Evolutionary conservation across 92 coral and sea anemone species (phyloP).

Genomic region (Zoanthus sansibaricus): DNA sequence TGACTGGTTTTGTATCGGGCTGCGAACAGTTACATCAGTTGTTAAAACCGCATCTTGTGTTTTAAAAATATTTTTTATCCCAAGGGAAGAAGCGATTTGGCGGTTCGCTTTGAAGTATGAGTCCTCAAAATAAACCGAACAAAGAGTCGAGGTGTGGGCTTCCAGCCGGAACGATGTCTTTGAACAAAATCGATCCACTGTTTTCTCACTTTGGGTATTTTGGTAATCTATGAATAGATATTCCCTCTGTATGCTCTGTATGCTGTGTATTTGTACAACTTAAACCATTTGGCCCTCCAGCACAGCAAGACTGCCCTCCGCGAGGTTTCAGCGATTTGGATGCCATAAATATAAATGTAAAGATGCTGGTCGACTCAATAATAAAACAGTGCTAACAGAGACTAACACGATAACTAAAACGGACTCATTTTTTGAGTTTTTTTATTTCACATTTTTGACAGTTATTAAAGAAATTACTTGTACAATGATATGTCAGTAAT

Average conservation of each 20-base stretch:
- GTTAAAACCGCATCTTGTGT: conserved; percentile 30
- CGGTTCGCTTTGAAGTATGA: conserved; percentile 26
- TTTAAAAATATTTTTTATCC: background rate
- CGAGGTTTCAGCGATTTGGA: too few relatives aligned
- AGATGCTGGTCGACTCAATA: too few relatives aligned
- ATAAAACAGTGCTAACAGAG: too few relatives aligned
- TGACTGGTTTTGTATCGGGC: background rate
- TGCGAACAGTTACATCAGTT: conserved; percentile 29
- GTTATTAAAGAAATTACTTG: too few relatives aligned
- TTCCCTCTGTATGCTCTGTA: background rate
- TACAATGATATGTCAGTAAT: too few relatives aligned
- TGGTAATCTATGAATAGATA: conserved; percentile 21
- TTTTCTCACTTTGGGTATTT: background rate
- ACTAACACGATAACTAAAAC: too few relatives aligned
- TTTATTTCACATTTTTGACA: too few relatives aligned
- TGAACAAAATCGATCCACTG: conserved; percentile 27
- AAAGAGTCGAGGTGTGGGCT: background rate
- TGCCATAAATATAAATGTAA: too few relatives aligned
- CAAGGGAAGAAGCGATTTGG: conserved; percentile 43
- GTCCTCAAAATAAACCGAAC: conserved; percentile 39
- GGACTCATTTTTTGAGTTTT: too few relatives aligned
- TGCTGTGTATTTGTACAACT: conserved; percentile 24
- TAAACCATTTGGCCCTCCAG: conserved; percentile 18
- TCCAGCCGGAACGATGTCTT: conserved; percentile 27
- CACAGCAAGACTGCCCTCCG: conserved; percentile 19